Evolutionary conservation across 2,888 invertebrate species (phyloP).

Genomic region (Epistrophe grossulariae): DNA sequence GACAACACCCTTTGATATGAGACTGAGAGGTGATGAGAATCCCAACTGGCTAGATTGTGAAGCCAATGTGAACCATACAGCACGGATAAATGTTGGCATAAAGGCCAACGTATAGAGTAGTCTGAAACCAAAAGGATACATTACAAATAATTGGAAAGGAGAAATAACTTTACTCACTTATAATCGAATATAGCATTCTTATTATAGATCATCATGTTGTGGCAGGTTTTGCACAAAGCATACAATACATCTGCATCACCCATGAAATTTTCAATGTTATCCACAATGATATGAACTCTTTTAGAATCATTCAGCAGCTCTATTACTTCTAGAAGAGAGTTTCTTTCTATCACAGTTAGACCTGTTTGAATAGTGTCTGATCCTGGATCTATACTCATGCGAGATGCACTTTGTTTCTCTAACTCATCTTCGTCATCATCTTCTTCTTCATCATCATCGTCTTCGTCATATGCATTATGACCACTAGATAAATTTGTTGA

Average conservation of each 20-base stretch:
- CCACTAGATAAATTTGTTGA: conserved; percentile 74
- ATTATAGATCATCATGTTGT: conserved; percentile 92
- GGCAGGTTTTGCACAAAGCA: conserved; percentile 91
- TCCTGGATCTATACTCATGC: conserved; percentile 47
- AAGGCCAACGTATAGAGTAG: conserved; percentile 92
- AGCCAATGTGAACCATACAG: conserved; percentile 87
- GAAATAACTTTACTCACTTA: conserved; percentile 85
- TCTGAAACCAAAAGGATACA: conserved; percentile 82
- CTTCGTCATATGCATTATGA: conserved; percentile 78
- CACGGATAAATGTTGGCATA: conserved; percentile 90
- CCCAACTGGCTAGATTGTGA: conserved; percentile 82
- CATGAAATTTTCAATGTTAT: conserved; percentile 82
- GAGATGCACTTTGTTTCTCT: conserved; percentile 79
- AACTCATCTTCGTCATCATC: conserved; percentile 78
- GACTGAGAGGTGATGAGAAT: conserved; percentile 82
- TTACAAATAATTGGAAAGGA: background rate
- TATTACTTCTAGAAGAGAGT: conserved; percentile 83
- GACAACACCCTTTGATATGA: conserved; percentile 83
- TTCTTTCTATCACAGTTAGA: conserved; percentile 80
- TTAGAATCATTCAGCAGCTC: conserved; percentile 88
- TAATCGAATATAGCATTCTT: conserved; percentile 93
- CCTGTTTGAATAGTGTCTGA: conserved; percentile 31
- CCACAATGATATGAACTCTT: conserved; percentile 85
- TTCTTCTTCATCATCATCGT: conserved; percentile 80
- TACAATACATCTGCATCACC: conserved; percentile 86